phyloP scores from a whole-genome alignment of 2,888 invertebrate genomes.

The Campoplex capitator region DNA sequence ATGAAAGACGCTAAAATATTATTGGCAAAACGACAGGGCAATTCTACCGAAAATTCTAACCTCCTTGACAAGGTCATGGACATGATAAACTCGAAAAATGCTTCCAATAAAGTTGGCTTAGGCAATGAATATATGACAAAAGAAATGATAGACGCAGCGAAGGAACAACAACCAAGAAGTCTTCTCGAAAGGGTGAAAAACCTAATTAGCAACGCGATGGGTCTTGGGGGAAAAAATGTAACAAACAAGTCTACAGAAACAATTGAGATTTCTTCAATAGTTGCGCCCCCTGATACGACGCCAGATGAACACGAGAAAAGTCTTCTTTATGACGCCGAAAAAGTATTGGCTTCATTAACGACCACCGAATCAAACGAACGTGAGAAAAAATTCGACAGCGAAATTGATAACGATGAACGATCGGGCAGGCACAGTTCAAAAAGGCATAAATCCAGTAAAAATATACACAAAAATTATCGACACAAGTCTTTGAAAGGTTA shows the following conservation, averaged over 20 bases:
- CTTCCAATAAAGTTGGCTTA: neutral
- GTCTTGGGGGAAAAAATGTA: constrained; percentile 47
- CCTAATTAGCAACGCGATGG: constrained; percentile 70
- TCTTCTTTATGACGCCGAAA: constrained; percentile 18
- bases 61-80: constrained; percentile 64
- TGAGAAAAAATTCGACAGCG: neutral
- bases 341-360: constrained; percentile 6
- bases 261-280: neutral
- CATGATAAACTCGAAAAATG: constrained; percentile 60
- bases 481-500: no score
- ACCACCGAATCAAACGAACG: neutral
- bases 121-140: neutral
- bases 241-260: neutral
- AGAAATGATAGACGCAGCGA: neutral
- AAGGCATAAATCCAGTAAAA: neutral
- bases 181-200: constrained; percentile 70
- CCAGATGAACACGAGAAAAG: neutral
- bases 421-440: neutral
- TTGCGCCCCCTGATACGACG: neutral
- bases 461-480: neutral
- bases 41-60: constrained; percentile 43
- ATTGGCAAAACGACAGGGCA: neutral
- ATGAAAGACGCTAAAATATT: constrained; percentile 27
- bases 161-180: constrained; percentile 63
- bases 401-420: neutral